Conservation (phyloP, 1,140 invertebrate species). For the Whitmania pigra region DNA sequence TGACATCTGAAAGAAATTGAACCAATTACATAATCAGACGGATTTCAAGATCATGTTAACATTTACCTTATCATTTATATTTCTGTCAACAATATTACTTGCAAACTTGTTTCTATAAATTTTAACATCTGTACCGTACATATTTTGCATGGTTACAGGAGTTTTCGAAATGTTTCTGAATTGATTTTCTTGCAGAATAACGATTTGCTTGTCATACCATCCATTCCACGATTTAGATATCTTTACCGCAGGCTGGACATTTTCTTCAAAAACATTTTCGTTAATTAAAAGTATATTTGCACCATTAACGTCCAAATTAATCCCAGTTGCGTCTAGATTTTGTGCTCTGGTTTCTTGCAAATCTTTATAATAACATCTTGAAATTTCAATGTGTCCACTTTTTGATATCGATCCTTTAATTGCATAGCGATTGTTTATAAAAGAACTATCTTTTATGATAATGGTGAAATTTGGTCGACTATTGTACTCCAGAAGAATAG, state of each 20-base stretch:
- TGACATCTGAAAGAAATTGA: no score
- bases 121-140: neutral
- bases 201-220: neutral
- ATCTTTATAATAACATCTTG: neutral
- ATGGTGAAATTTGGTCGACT: no score
- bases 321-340: neutral
- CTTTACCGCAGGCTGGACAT: neutral
- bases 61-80: neutral
- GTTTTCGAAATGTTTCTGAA: neutral
- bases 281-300: neutral
- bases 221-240: neutral
- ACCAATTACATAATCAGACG: no score
- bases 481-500: no score
- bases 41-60: neutral
- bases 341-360: neutral
- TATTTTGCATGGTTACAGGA: neutral
- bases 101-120: neutral
- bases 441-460: no score
- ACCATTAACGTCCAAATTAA: neutral
- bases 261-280: conserved; percentile 9
- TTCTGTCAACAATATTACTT: neutral
- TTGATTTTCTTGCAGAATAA: neutral
- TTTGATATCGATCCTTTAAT: no score
- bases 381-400: neutral
- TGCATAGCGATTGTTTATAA: no score